These are phyloP conservation scores for Drosophila anceps DNA, from an alignment of 2,888 invertebrate genomes.

Conservation along the genomic window DNA sequence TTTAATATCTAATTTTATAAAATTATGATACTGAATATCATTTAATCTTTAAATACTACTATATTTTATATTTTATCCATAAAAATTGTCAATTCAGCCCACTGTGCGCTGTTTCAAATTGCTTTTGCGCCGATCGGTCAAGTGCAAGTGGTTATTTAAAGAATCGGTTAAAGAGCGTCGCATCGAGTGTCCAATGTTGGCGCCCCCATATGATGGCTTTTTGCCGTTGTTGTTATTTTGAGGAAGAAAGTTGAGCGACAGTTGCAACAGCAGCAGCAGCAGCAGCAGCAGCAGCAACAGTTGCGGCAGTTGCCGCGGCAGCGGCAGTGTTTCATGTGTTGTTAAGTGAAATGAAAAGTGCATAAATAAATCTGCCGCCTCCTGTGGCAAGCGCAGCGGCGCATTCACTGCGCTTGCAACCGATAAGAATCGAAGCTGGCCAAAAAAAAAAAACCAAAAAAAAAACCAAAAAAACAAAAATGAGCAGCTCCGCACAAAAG, in stretches of 20 bases:
- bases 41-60: neutral
- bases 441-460: conserved; percentile 20
- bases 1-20: too few relatives aligned
- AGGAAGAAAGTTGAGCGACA: conserved; percentile 69
- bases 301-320: conserved; percentile 18
- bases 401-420: conserved; percentile 27
- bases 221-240: conserved; percentile 15
- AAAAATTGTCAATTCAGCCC: conserved; percentile 3
- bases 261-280: conserved; percentile 20
- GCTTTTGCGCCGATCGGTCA: conserved; percentile 61
- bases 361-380: conserved; percentile 76
- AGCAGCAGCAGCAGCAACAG: conserved; percentile 18
- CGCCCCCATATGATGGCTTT: conserved; percentile 62
- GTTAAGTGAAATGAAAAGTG: conserved; percentile 79
- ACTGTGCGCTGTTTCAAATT: conserved; percentile 42
- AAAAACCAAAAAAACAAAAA: conserved; percentile 15
- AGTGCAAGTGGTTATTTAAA: conserved; percentile 80
- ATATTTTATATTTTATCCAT: neutral
- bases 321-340: conserved; percentile 66
- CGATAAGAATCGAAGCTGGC: conserved; percentile 71
- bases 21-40: too few relatives aligned
- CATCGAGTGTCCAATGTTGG: conserved; percentile 68
- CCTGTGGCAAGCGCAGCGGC: conserved; percentile 24
- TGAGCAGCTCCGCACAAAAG: conserved; percentile 66
- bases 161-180: conserved; percentile 63